Evolutionary conservation across 2,797 vertebrate genomes (phyloP).

Genomic region (Spinus pinus): DNA sequence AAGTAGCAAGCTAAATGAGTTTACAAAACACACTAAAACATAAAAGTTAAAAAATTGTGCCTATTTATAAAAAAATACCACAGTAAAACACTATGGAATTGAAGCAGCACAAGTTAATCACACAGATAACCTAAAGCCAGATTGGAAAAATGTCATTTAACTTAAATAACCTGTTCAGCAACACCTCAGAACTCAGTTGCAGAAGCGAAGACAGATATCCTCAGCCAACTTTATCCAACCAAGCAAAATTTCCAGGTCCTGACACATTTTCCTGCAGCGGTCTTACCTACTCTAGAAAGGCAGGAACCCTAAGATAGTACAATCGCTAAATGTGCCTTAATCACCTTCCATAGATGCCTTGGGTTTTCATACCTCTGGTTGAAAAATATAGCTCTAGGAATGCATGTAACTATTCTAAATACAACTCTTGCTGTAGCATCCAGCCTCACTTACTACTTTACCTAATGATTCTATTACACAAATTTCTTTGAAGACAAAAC

Average conservation of each 20-base stretch:
- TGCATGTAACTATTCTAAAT: not conserved
- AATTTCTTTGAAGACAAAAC: not conserved
- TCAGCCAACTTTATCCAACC: not conserved
- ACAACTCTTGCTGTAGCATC: not conserved
- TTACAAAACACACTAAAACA: not conserved
- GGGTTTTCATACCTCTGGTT: not conserved
- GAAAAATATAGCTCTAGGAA: not conserved
- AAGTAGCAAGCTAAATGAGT: not conserved
- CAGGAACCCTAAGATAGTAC: not conserved
- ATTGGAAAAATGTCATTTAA: not conserved
- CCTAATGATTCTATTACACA: not conserved
- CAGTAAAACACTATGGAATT: not conserved
- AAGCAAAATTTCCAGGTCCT: not conserved
- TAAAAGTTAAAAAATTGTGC: accelerated
- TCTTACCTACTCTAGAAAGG: not conserved
- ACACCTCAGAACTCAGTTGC: not conserved
- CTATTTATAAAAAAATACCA: not conserved
- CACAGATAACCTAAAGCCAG: not conserved
- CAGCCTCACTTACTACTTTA: not conserved
- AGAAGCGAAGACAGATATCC: not conserved
- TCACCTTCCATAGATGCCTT: not conserved
- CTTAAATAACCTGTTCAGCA: not conserved
- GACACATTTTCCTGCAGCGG: not conserved
- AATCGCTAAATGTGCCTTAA: not conserved
- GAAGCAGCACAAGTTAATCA: not conserved